These are phyloP conservation scores for Cerastis rubricosa DNA, from an alignment of 2,888 invertebrate genomes.

Conservation along the genomic window DNA sequence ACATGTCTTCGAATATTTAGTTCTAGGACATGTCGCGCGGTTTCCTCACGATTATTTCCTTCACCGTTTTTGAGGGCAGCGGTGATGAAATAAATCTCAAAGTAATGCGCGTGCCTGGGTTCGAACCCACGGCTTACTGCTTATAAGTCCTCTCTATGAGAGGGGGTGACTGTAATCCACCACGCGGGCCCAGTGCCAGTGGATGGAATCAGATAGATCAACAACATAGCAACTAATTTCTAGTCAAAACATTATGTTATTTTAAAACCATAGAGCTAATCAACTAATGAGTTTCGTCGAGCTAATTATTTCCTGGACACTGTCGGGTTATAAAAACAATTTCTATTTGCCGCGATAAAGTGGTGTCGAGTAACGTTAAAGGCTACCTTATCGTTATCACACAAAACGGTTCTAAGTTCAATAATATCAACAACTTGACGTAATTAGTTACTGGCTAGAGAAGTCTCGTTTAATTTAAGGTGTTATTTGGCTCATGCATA, in stretches of 20 bases:
- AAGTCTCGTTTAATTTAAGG: background rate
- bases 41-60: no score
- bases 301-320: constrained; percentile 41
- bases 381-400: constrained; percentile 47
- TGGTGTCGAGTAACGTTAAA: constrained; percentile 49
- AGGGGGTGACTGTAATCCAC: no score
- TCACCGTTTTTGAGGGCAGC: no score
- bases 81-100: no score
- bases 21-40: no score
- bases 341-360: constrained; percentile 61
- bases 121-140: no score
- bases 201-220: background rate
- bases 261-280: background rate
- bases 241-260: constrained; percentile 15
- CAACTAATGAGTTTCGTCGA: constrained; percentile 17
- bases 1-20: no score
- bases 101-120: no score
- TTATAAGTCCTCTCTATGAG: no score
- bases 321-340: constrained; percentile 61
- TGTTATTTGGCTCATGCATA: background rate
- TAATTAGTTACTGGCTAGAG: constrained; percentile 50
- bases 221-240: background rate
- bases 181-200: no score
- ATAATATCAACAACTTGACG: constrained; percentile 53
- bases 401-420: constrained; percentile 69